A percentile compares a stretch with the other conserved stretches of the same genome.
Conservation (phyloP, 2,797 vertebrate genomes). For the Platalea minor region DNA sequence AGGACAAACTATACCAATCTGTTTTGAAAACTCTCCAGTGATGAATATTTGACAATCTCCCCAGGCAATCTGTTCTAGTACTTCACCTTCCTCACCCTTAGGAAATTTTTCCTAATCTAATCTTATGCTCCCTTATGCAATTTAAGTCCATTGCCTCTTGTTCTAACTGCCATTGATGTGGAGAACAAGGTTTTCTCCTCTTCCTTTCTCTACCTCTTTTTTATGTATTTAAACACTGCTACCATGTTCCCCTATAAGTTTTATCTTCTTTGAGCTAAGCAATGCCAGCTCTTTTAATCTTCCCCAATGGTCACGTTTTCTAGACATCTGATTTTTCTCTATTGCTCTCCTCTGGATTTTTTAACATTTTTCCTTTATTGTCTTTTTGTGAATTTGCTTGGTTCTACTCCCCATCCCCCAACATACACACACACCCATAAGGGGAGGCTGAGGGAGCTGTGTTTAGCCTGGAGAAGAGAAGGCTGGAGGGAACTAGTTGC, state of each 20-base stretch:
- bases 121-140: neutral
- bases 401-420: neutral
- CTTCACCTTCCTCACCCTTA: neutral
- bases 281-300: neutral
- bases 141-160: neutral
- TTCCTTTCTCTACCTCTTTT: neutral
- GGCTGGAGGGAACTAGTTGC: neutral
- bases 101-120: slow-evolving; percentile 1
- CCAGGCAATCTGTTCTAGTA: neutral
- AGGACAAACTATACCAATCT: neutral
- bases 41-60: neutral
- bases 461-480: neutral
- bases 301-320: neutral
- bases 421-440: accelerated
- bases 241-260: neutral
- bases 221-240: neutral
- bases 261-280: neutral
- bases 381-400: neutral
- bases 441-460: neutral
- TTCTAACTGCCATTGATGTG: neutral
- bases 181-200: neutral
- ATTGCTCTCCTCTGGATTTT: neutral
- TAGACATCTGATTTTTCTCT: neutral
- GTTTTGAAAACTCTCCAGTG: neutral
- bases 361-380: neutral